Conservation (phyloP, 2,797 vertebrate species). For the Zalophus californianus region DNA sequence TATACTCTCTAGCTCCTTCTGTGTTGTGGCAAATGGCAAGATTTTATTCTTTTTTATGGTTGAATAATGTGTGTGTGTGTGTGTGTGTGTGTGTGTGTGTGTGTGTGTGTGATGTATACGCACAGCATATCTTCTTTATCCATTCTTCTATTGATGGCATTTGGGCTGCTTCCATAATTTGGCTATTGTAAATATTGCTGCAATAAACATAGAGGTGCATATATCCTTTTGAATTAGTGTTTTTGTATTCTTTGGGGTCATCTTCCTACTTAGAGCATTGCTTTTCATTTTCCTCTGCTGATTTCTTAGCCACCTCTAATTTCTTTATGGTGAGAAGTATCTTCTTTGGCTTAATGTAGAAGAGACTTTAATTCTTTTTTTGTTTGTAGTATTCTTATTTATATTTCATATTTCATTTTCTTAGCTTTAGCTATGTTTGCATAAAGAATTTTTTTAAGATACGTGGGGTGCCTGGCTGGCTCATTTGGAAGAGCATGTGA, state of each 20-base stretch:
- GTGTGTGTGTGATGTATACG: not conserved
- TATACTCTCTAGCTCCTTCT: not conserved
- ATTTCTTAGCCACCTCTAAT: conserved; percentile 82
- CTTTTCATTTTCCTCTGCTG: conserved; percentile 86
- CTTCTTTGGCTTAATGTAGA: conserved; percentile 92
- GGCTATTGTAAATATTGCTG: not conserved
- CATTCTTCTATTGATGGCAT: not conserved
- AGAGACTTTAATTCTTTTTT: conserved; percentile 91
- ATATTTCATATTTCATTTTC: conserved; percentile 90
- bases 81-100: not conserved
- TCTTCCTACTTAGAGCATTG: conserved; percentile 85
- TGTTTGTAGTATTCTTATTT: conserved; percentile 89
- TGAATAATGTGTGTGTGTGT: not conserved
- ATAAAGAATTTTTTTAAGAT: conserved; percentile 73
- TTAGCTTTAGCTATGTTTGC: conserved; percentile 88
- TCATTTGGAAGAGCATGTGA: not conserved
- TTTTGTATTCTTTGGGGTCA: conserved; percentile 63
- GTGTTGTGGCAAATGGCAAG: not conserved
- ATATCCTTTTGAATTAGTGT: not conserved
- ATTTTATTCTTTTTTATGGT: not conserved
- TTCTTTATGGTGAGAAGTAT: conserved; percentile 91
- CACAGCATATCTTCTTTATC: not conserved
- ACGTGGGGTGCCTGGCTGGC: not conserved
- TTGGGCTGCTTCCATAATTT: not conserved
- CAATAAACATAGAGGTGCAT: not conserved